phyloP scores from a whole-genome alignment of 2,797 vertebrate genomes.

The Botia kubotai region DNA sequence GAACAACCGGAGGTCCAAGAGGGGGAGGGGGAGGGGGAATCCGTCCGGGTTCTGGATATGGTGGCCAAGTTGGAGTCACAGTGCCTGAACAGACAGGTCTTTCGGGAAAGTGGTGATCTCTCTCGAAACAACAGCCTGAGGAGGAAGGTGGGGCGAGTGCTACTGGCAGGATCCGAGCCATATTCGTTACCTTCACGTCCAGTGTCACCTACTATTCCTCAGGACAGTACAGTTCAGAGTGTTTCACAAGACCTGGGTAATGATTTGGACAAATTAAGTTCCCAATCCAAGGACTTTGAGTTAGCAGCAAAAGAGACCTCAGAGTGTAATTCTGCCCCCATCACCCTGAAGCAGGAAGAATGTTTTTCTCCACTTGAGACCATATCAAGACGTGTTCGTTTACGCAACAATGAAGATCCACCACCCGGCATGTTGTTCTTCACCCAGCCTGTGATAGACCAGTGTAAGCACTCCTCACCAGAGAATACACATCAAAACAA shows the following conservation, averaged over 20 bases:
- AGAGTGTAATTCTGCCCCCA: conserved; percentile 25
- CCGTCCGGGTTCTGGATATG: conserved; percentile 89
- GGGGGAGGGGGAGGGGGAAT: conserved; percentile 81
- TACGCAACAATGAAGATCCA: conserved; percentile 76
- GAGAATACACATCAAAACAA: conserved; percentile 35
- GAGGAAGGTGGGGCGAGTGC: conserved; percentile 84
- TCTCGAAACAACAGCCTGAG: conserved; percentile 88
- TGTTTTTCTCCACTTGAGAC: conserved; percentile 12
- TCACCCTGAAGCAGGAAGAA: not conserved
- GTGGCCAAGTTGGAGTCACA: conserved; percentile 92
- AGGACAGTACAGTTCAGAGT: conserved; percentile 19
- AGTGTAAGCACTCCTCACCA: not conserved
- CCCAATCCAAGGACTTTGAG: conserved; percentile 31
- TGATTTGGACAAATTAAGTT: conserved; percentile 14
- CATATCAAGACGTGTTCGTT: conserved; percentile 24
- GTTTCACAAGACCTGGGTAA: conserved; percentile 7
- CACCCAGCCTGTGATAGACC: conserved; percentile 43
- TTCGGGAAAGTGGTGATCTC: conserved; percentile 77
- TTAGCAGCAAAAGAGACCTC: not conserved
- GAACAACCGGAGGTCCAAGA: conserved; percentile 41
- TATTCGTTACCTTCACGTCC: conserved; percentile 44
- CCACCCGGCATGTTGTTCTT: conserved; percentile 90
- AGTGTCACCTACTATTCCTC: conserved; percentile 12
- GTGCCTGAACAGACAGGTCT: conserved; percentile 81
- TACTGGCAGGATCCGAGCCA: conserved; percentile 75